A percentile compares a stretch with the other conserved stretches of the same genome.
Conservation (phyloP, 2,113 vertebrate genomes). For the Bubalus kerabau region DNA sequence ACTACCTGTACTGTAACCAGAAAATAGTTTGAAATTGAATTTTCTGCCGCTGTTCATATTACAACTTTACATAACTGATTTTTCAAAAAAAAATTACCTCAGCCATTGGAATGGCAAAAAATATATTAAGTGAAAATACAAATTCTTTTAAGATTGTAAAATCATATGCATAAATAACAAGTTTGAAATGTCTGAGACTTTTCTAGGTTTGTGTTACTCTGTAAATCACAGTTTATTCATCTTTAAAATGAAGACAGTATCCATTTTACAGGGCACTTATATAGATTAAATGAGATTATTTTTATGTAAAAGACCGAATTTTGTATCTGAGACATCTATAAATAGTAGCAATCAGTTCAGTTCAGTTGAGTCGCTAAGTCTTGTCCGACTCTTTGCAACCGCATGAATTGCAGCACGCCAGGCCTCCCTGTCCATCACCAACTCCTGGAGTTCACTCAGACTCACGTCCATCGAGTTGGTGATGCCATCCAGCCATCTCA, state of each 20-base stretch:
- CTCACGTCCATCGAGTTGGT: too few species aligned
- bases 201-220: not conserved
- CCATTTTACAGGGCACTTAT: not conserved
- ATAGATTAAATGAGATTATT: not conserved
- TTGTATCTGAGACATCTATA: not conserved
- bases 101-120: not conserved
- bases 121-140: not conserved
- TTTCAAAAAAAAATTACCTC: not conserved
- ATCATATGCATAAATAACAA: not conserved
- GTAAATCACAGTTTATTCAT: not conserved
- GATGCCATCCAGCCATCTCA: too few species aligned
- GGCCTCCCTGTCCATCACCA: too few species aligned
- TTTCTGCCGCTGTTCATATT: not conserved
- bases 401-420: too few species aligned
- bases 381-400: too few species aligned
- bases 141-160: not conserved
- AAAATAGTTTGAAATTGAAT: not conserved
- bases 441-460: too few species aligned
- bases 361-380: too few species aligned
- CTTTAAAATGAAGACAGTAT: not conserved
- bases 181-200: not conserved
- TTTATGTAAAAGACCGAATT: not conserved
- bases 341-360: not conserved
- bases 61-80: not conserved
- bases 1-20: not conserved